phyloP scores from a whole-genome alignment of 2,113 vertebrate genomes.

The Tetrao urogallus region DNA sequence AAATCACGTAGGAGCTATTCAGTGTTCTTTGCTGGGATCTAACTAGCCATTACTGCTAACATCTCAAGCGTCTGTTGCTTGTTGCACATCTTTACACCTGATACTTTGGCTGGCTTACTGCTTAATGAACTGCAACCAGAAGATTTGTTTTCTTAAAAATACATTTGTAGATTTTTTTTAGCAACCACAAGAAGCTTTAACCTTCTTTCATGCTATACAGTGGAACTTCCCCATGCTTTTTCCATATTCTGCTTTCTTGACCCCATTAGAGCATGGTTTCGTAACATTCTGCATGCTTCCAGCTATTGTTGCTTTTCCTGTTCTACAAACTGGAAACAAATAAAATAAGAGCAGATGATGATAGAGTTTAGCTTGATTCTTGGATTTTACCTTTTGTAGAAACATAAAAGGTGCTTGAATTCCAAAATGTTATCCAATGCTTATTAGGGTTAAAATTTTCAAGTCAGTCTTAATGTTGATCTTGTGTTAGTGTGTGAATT shows the following conservation, averaged over 20 bases:
- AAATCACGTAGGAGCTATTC: background rate
- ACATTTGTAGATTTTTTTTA: background rate
- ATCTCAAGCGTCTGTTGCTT: slow-evolving; percentile 17
- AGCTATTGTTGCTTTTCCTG: background rate
- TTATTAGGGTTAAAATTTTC: background rate
- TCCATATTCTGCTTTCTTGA: background rate
- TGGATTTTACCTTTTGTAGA: background rate
- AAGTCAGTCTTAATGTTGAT: background rate
- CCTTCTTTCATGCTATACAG: background rate
- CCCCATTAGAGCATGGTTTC: background rate
- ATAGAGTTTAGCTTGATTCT: background rate
- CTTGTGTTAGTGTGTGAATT: background rate
- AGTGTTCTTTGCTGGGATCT: background rate
- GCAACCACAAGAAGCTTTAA: background rate
- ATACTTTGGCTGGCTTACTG: slow-evolving; percentile 17
- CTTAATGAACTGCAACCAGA: background rate
- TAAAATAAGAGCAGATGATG: background rate
- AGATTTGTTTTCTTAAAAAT: slow-evolving; percentile 15
- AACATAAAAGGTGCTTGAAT: background rate
- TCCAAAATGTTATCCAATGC: background rate
- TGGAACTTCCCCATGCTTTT: background rate
- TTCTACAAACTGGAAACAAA: background rate
- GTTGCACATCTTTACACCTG: background rate
- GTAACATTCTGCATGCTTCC: background rate
- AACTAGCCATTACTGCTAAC: background rate